Evolutionary conservation across 2,113 vertebrate genomes (phyloP), one percentile per base, ranked within the genome.

Genomic region (Chascanopsetta lugubris): DNA sequence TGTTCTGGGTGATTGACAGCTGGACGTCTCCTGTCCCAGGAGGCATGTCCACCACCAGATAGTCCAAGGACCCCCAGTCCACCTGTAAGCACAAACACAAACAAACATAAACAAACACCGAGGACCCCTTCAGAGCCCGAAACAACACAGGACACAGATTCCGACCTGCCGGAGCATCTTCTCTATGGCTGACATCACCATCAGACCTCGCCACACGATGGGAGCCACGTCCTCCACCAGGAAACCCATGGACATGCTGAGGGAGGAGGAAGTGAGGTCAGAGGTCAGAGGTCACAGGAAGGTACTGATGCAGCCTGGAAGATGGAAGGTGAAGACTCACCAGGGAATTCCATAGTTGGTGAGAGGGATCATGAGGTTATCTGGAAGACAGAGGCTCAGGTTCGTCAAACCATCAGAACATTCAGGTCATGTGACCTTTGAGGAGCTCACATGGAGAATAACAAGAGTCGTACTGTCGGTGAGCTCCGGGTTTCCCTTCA

Each of bases 241-340:
- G 84, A 99, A 99, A 11, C 97, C 97, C 95, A 99, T 97, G 6
- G 97, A 99, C 96, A 99, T 99, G 83, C 97, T 99, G 89, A 27
- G 4, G 12, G n/a, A 8, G 47, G 8, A 46, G 13, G 8, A 9
- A 13, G 1, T 6, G 24, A 6, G 34, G 2, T 11, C 34, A 11
- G n/a, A 46, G 59, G 27, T 30, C 0, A 57, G 15, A 30, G 6
- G 21, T 57, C 36, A 42, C 0, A 18, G 30, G n/a, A n/a, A n/a
- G n/a, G n/a, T n/a, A n/a, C n/a, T n/a, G n/a, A n/a, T n/a, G n/a
- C n/a, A n/a, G n/a, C n/a, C n/a, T n/a, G 17, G 8, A 0, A 0
- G 26, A n/a, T 20, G 3, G 10, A 12, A 17, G 4, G 21, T 8
- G 10, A 2, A 21, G 72, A 85, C 95, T 96, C 80, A 99, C 97